These are phyloP conservation scores for Ondatra zibethicus DNA, from an alignment of 2,113 vertebrate genomes.

Conservation along the genomic window DNA sequence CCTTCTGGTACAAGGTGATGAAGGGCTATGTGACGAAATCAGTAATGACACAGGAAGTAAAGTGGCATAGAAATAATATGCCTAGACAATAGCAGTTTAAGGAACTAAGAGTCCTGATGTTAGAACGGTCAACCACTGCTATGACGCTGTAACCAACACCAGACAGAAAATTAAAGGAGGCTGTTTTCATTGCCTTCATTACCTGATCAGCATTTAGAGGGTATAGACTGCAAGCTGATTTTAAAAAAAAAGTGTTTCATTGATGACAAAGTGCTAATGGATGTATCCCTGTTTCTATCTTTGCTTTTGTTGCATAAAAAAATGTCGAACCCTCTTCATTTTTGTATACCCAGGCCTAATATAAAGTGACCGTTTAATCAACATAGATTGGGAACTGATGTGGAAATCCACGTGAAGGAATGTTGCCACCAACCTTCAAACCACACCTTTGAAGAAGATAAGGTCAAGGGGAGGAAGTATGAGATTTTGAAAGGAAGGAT, in stretches of 20 bases:
- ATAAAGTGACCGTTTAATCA: not conserved
- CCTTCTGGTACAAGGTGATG: not conserved
- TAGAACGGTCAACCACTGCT: not conserved
- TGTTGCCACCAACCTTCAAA: conserved; percentile 44
- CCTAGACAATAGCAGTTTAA: not conserved
- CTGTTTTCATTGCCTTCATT: not conserved
- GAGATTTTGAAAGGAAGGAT: conserved; percentile 71
- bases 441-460: conserved; percentile 74
- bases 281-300: not conserved
- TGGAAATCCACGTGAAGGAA: not conserved
- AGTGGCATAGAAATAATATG: not conserved
- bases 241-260: not conserved
- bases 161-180: not conserved
- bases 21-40: not conserved
- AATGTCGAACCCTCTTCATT: not conserved
- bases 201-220: not conserved
- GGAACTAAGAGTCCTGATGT: not conserved
- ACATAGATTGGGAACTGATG: not conserved
- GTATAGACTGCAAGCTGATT: not conserved
- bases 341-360: not conserved
- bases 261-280: not conserved
- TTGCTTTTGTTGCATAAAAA: not conserved
- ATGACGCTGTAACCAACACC: not conserved
- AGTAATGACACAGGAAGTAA: not conserved
- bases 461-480: conserved; percentile 69